These are phyloP conservation scores for Thalassoma bifasciatum DNA, from an alignment of 2,113 vertebrate species.

Conservation along the genomic window DNA sequence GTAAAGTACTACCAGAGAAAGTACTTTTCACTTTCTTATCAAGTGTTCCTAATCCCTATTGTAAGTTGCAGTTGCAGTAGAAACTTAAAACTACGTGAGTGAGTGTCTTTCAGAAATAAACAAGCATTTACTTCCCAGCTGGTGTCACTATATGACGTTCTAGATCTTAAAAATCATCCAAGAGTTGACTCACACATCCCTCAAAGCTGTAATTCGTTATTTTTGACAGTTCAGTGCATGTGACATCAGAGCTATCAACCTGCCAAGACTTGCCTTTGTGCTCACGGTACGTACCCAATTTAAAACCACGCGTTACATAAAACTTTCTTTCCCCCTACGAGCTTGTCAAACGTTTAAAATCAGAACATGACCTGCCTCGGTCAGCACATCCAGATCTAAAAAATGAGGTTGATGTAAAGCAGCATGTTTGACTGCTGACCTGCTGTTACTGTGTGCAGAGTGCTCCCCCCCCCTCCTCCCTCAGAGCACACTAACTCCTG, in stretches of 20 bases:
- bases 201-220: not conserved
- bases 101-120: not conserved
- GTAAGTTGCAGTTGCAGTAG: not conserved
- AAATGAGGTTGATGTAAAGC: conserved; percentile 25
- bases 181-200: not conserved
- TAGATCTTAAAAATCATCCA: not conserved
- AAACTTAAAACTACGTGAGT: not conserved
- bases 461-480: conserved; percentile 5
- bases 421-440: conserved; percentile 25
- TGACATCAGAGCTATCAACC: not conserved
- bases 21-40: too few relatives aligned
- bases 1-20: too few relatives aligned
- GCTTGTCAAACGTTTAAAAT: conserved; percentile 22
- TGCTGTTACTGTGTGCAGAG: conserved; percentile 16
- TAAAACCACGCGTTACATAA: not conserved
- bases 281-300: not conserved
- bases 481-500: conserved; percentile 31
- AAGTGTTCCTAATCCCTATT: not conserved
- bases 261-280: not conserved
- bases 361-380: conserved; percentile 5
- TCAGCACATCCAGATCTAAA: not conserved
- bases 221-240: not conserved
- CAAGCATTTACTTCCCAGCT: not conserved
- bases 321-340: not conserved
- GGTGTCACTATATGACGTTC: not conserved